Conservation (phyloP, 2,888 invertebrate species). For the Phyto melanocephala region DNA sequence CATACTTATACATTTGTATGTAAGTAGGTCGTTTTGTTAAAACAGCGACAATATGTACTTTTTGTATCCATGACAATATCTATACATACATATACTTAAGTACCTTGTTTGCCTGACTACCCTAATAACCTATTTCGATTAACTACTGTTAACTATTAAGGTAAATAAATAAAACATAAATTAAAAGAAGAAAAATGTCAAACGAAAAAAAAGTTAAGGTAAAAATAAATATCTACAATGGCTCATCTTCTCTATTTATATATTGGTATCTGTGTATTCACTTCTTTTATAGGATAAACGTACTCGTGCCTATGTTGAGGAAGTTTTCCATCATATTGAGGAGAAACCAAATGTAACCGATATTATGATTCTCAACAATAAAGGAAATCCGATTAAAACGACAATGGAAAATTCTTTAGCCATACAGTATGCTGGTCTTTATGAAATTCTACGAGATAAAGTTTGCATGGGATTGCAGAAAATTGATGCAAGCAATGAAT, state of each 20-base stretch:
- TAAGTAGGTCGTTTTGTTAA: too few relatives aligned
- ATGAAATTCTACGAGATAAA: slow-evolving; percentile 74
- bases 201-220: slow-evolving; percentile 34
- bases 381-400: slow-evolving; percentile 75
- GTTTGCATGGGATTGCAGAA: slow-evolving; percentile 72
- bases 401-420: slow-evolving; percentile 71
- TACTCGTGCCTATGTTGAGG: slow-evolving; percentile 74
- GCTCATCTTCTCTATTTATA: too few relatives aligned
- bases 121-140: slow-evolving; percentile 32
- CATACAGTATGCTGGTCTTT: slow-evolving; percentile 74
- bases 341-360: slow-evolving; percentile 73
- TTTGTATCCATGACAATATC: slow-evolving; percentile 3
- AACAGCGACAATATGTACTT: too few relatives aligned
- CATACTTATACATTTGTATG: too few relatives aligned
- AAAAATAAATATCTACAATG: neutral
- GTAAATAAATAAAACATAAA: too few relatives aligned
- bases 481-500: slow-evolving; percentile 71
- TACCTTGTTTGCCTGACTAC: slow-evolving; percentile 1
- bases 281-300: slow-evolving; percentile 69
- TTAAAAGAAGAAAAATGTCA: neutral
- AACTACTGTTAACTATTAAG: too few relatives aligned
- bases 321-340: slow-evolving; percentile 70
- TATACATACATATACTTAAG: too few relatives aligned
- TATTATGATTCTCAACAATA: slow-evolving; percentile 73
- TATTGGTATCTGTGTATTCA: too few relatives aligned